Evolutionary conservation across 2,888 invertebrate genomes (phyloP), one percentile per base, ranked within the genome.

Genomic region (Tinea semifulvella): DNA sequence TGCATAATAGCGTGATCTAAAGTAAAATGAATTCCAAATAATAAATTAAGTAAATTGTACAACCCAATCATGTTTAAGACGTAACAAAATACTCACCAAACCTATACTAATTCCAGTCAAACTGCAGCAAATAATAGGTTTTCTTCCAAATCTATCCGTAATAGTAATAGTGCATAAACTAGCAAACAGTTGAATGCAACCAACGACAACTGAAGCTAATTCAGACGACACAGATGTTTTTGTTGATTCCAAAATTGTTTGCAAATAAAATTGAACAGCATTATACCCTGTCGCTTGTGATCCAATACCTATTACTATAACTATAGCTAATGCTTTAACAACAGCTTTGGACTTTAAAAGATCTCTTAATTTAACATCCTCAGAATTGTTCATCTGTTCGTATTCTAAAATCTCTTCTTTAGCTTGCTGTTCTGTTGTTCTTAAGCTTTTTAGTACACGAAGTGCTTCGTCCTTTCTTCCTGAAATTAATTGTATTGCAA

Each of bases 201-300:
- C 74, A 22, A 74, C 58, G 1, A 63, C 47, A 0, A 66, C 67
- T 0, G 72, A 73, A 0, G 65, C 62, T 2, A 61, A 28, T 48
- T 65, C 67, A 1, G 73, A 56, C 2, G 45, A 57, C 0, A 74
- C 54, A 10, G 57, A 61, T 0, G 70, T 68, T n/a, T 65, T 51
- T 0, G 72, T 65, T 0, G 65, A 65, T 26, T 62, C 62, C 44
- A 74, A 49, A 19, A 74, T 57, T 0, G 69, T 65, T 53, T 72
- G 72, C 1, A 72, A 50, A 43, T 73, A 74, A 49, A 63, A 66
- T 0, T 60, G 50, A 0, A 74, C 60, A 0, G 61, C 63, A 28
- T 69, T 71, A 27, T 58, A 70, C 0, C 73, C 71, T 0, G 56
- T 51, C 0, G 68, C 42, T 13, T 68, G 68, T 0, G 50, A 3